Conservation (phyloP, 2,113 vertebrate genomes). For the Charina bottae region DNA sequence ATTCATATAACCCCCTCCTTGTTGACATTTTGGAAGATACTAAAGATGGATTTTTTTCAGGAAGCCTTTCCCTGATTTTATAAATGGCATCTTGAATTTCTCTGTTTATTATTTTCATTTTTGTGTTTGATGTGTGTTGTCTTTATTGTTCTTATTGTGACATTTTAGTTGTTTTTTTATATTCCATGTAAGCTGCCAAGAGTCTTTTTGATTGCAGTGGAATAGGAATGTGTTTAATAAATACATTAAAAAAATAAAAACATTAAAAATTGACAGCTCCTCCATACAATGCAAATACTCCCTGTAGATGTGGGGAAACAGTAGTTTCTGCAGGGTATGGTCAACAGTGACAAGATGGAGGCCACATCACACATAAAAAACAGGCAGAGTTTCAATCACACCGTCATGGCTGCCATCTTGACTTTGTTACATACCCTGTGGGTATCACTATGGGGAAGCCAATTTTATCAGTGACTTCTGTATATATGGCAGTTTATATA, state of each 20-base stretch:
- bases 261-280: too few relatives aligned
- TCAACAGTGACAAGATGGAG: background rate
- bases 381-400: background rate
- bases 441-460: background rate
- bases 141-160: background rate
- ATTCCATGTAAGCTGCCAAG: background rate
- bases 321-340: background rate
- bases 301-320: background rate
- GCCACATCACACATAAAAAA: background rate
- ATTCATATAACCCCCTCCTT: background rate
- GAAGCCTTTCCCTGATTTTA: background rate
- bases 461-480: background rate
- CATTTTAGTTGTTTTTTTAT: background rate
- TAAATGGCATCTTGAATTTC: background rate
- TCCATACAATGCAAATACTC: background rate
- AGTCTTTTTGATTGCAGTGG: too few relatives aligned
- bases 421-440: background rate
- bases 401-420: background rate
- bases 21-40: background rate
- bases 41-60: background rate
- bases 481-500: background rate
- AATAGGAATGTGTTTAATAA: too few relatives aligned
- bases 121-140: background rate
- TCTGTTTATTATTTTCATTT: background rate
- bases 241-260: too few relatives aligned